Base-by-base conservation (phyloP, 2,888 invertebrate genomes). In the Epiblema foenella region DNA sequence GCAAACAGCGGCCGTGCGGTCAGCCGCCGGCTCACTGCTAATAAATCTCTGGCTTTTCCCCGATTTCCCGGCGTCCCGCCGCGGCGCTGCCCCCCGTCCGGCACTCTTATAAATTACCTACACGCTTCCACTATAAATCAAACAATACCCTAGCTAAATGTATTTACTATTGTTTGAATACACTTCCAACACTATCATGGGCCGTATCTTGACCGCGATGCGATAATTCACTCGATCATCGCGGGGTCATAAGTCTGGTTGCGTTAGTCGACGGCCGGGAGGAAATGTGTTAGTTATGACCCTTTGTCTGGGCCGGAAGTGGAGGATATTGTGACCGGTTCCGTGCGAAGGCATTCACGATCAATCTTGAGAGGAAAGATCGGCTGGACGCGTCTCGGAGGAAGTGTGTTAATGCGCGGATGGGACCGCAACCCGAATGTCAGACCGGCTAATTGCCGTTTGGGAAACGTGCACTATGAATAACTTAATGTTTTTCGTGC, bases 31-130 rank as follows among this genome's bases (percentile, higher is more conserved):
- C 81, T 82, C 77, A 77, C 85, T 86, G 84, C 88, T 86, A 88
- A 93, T 92, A 93, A 93, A 93, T 93, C 93, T 91, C 88, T 83
- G 88, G 88, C 83, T 90, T 91, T 90, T 90, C 90, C 92, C 93
- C 90, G 89, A 89, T 91, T 92, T 90, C 88, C 91, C 89, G 89
- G 81, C 86, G 87, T 86, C 88, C 91, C 88, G 89, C 77, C 79
- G 87, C 76, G 78, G 73, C 75, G 77, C 74, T 60, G 59, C 63
- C 73, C 67, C 66, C 62, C 63, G 65, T 68, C 68, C 78, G 85
- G 78, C 83, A 89, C 91, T 90, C 90, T 91, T 93, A 92, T 93
- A 93, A 93, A 93, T 93, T 91, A 92, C 91, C 89, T 85, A 90
- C 93, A 92, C 90, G 90, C 90, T 90, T 90, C 85, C 83, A 85